Conservation (phyloP, 2,888 invertebrate genomes). For the Hemicrepidius hirtus region DNA sequence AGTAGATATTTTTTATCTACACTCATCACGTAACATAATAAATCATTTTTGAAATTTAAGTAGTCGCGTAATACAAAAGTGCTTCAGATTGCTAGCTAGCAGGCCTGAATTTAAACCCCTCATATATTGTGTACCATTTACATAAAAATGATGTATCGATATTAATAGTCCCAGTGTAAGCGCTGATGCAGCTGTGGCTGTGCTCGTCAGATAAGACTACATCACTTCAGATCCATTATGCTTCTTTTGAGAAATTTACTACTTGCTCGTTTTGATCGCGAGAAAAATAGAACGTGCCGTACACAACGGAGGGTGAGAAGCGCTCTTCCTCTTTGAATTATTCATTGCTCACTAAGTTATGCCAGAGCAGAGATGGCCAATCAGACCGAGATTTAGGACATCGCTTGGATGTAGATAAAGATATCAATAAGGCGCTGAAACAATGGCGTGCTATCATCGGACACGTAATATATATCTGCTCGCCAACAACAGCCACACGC, state of each 20-base stretch:
- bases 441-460: conserved; percentile 56
- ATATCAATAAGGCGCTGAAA: conserved; percentile 59
- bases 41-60: conserved; percentile 30
- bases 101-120: conserved; percentile 43
- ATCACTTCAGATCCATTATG: conserved; percentile 63
- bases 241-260: conserved; percentile 63
- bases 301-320: conserved; percentile 58
- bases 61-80: conserved; percentile 31
- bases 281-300: conserved; percentile 62
- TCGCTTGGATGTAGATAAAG: conserved; percentile 55
- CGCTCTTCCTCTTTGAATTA: conserved; percentile 62
- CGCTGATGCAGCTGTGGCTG: conserved; percentile 60
- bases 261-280: conserved; percentile 60
- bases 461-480: conserved; percentile 49
- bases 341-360: conserved; percentile 61
- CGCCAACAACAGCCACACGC: conserved; percentile 40
- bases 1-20: conserved; percentile 1
- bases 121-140: conserved; percentile 49
- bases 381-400: conserved; percentile 56
- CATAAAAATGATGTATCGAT: conserved; percentile 60
- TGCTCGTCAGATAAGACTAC: conserved; percentile 64
- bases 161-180: conserved; percentile 59
- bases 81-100: conserved; percentile 35
- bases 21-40: conserved; percentile 11
- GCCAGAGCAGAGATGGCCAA: conserved; percentile 55